Percentiles rank a stretch among this genome's conserved stretches.
phyloP scores from a whole-genome alignment of 1,140 invertebrate species.

The Temnothorax curvispinosus region DNA sequence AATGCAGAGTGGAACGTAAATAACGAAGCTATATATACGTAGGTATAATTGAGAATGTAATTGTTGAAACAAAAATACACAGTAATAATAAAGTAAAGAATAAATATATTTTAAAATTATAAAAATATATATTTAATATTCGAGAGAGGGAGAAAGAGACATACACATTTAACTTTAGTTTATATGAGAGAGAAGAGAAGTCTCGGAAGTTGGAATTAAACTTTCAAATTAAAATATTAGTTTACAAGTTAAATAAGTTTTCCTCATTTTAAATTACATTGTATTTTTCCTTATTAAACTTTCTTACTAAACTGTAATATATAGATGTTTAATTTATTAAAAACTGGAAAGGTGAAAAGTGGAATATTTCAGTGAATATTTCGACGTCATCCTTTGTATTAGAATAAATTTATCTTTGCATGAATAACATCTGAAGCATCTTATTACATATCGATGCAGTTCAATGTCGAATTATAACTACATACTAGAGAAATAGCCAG shows the following conservation, averaged over 20 bases:
- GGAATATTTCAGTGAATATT: not conserved
- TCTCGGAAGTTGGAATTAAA: slow-evolving; percentile 2
- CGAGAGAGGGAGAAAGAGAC: not conserved
- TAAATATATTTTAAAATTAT: not conserved
- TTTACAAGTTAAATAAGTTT: slow-evolving; percentile 7
- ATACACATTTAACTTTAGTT: not conserved
- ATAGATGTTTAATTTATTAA: slow-evolving; percentile 19
- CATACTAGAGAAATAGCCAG: not conserved
- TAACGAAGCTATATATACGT: not conserved
- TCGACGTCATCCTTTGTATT: not conserved
- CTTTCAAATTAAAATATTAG: slow-evolving; percentile 27
- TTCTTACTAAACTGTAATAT: not conserved
- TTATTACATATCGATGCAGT: not conserved
- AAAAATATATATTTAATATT: not conserved
- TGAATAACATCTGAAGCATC: not conserved
- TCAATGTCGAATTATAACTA: slow-evolving; percentile 4
- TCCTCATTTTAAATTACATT: not conserved
- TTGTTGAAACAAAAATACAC: not conserved
- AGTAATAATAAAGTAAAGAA: not conserved
- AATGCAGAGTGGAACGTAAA: not conserved
- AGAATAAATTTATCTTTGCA: not conserved
- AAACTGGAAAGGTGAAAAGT: not conserved
- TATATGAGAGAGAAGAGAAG: not conserved
- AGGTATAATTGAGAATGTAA: not conserved
- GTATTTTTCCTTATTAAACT: slow-evolving; percentile 8